Base-by-base conservation (phyloP, 2,113 vertebrate genomes). In the Nestor notabilis region DNA sequence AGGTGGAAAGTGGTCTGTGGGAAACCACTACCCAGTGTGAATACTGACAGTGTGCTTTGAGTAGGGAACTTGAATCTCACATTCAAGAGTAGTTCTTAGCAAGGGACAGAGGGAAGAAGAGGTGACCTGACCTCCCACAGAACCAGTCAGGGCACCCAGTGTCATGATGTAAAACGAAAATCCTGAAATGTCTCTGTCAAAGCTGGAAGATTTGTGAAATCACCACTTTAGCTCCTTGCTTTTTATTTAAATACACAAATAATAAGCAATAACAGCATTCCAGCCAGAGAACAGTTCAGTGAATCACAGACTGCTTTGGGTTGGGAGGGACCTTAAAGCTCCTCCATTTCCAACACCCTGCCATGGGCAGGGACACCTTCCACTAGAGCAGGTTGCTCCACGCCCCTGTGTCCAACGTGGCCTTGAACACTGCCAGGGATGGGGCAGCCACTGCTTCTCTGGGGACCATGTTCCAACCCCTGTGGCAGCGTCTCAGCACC, bases 11-110 rank as follows among this genome's bases (percentile, higher is more conserved):
- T 20, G 37, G 27, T 9, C 56, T 7, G 6, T 29, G 58, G 53
- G 37, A 78, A 75, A 58, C 2, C 64, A 82, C 0, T 0, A 19
- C 10, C 17, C 61, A 63, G 21, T 0, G 5, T 15, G 66, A 78
- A 31, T 10, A 17, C 0, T 12, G 14, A 10, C 1, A 20, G 21
- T 17, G 53, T 5, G 28, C 23, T 6, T 31, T 31, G 31, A 88
- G 75, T 31, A 28, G 49, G 46, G 49, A 70, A n/a, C 60, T 55
- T 18, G 33, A 71, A 43, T 25, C 49, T 58, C 46, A 27, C 17
- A 17, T 8, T 50, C 7, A 25, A 20, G 41, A n/a, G 15, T 47
- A 29, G 20, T 25, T 85, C 60, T 35, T 9, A 4, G 33, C 23
- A 29, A 70, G 46, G 27, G 17, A 56, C 39, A 58, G 49, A 31